phyloP scores from a whole-genome alignment of 2,797 vertebrate species.

The Syngnathus rostellatus region DNA sequence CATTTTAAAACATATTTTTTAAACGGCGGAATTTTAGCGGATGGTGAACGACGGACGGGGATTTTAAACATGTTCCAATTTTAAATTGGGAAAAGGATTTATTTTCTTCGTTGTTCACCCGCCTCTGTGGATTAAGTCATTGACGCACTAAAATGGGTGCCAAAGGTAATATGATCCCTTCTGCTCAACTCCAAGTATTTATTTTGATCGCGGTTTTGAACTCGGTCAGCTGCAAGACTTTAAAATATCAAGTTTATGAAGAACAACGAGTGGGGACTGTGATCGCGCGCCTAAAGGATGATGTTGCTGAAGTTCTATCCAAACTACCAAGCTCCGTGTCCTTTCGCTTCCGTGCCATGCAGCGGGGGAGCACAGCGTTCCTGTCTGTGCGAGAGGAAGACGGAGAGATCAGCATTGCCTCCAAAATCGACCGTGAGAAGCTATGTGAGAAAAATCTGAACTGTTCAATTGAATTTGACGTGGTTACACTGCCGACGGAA shows the following conservation, averaged over 20 bases:
- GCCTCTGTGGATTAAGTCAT: conserved; percentile 34
- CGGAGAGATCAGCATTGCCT: conserved; percentile 87
- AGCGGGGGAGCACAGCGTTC: conserved; percentile 76
- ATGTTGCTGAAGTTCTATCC: conserved; percentile 78
- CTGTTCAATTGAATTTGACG: conserved; percentile 94
- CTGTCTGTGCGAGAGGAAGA: conserved; percentile 85
- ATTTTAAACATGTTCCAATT: conserved; percentile 58
- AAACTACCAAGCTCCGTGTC: conserved; percentile 77
- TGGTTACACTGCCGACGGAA: conserved; percentile 91
- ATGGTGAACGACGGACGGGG: conserved; percentile 14
- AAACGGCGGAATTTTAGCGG: neutral
- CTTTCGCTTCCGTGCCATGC: conserved; percentile 91
- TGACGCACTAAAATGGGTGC: conserved; percentile 43
- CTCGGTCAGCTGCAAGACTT: conserved; percentile 70
- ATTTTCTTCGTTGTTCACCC: neutral
- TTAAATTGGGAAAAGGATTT: conserved; percentile 29
- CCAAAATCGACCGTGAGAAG: conserved; percentile 90
- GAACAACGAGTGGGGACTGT: conserved; percentile 90
- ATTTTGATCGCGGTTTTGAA: conserved; percentile 45
- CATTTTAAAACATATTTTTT: neutral
- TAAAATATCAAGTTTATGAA: conserved; percentile 94
- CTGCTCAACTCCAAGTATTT: conserved; percentile 41
- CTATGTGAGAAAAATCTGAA: conserved; percentile 91
- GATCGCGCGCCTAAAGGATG: conserved; percentile 83
- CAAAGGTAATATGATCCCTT: conserved; percentile 45